Evolutionary conservation across 2,888 invertebrate species (phyloP), one percentile per base, ranked within the genome.

Genomic region (Glyphotaelius pellucidus): DNA sequence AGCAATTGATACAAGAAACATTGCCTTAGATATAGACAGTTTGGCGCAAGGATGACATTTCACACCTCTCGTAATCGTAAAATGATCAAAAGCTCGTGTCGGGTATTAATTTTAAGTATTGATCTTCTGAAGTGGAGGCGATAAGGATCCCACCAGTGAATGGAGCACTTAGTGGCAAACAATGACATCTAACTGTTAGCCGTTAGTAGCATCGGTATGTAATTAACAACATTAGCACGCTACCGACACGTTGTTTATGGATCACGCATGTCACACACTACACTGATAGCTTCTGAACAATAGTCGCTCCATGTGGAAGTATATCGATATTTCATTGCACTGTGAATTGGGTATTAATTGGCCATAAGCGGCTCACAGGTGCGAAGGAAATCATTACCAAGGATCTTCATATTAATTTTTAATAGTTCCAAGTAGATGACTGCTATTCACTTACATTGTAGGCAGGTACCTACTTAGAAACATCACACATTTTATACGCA

Each of bases 301-400:
- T 47, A 42, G 42, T 30, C 7, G 86, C n/a, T 1, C 86, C 30
- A n/a, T 42, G 47, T 42, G 42, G 12, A 86, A 86, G 47, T 47
- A 9, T 12, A 47, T 35, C n/a, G 47, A 47, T 86, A 81, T 30
- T 81, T 81, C n/a, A 47, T 86, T 86, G 47, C 88, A 52, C 88
- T 67, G 88, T 88, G 79, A 88, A 88, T 88, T 32, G 88, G 15
- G 31, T 32, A 67, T 88, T 88, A 88, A 88, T 88, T 88, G 88
- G 88, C 35, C 67, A 32, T 88, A 88, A 87, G 12, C 42, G 47
- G 85, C 87, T 30, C 31, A 15, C 25, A 31, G 67, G 52, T 14
- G 88, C 19, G 88, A 15, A 19, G 86, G 52, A 88, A 88, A 88
- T 31, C 88, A 52, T 88, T 67, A 9, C 67, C 88, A 52, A 88